Conservation (phyloP, 2,113 vertebrate genomes). For the Semnopithecus entellus region DNA sequence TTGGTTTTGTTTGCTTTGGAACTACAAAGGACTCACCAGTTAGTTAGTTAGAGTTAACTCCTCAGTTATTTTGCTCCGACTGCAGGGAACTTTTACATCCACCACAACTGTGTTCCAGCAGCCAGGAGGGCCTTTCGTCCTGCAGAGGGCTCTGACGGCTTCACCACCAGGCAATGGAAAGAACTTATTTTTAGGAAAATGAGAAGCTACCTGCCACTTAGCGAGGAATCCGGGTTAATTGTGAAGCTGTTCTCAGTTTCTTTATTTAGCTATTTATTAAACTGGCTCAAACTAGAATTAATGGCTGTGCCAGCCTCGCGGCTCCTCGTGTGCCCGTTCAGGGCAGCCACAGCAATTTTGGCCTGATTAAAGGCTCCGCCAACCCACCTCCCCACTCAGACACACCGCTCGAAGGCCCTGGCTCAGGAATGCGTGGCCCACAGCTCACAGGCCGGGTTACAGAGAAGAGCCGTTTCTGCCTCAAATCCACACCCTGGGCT, state of each 20-base stretch:
- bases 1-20: neutral
- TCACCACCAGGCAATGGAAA: constrained; percentile 40
- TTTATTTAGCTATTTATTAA: constrained; percentile 78
- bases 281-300: constrained; percentile 56
- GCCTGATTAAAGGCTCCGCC: constrained; percentile 63
- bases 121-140: constrained; percentile 39
- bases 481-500: neutral
- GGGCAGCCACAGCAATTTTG: constrained; percentile 22
- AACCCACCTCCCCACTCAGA: constrained; percentile 46
- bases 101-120: neutral
- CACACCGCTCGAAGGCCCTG: neutral
- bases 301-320: neutral
- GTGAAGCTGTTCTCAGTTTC: constrained; percentile 33
- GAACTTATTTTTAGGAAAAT: constrained; percentile 74
- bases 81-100: neutral
- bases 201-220: constrained; percentile 64
- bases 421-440: neutral
- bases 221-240: constrained; percentile 56
- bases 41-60: neutral
- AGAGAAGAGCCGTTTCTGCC: rapidly evolving
- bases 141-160: neutral
- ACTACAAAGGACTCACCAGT: neutral
- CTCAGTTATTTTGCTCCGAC: neutral
- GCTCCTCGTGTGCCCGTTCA: neutral
- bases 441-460: neutral